Percentiles rank a stretch among this genome's conserved stretches.
Conservation (phyloP, 2,888 invertebrate species). For the Neoscelio sp. region DNA sequence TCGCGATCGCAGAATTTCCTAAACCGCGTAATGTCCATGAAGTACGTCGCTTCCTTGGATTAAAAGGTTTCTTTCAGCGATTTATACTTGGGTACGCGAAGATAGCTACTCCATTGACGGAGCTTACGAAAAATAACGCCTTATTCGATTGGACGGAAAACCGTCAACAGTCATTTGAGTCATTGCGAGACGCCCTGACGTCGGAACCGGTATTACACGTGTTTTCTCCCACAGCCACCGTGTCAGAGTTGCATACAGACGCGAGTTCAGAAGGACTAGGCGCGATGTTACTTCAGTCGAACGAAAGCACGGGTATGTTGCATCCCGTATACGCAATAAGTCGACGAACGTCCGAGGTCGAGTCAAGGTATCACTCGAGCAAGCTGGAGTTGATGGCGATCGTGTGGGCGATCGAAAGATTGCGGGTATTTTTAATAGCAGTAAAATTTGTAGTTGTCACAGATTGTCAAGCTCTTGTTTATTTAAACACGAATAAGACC, state of each 20-base stretch:
- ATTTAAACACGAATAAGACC: no score
- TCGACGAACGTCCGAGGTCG: no score
- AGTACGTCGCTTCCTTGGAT: conserved; percentile 58
- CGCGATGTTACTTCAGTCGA: background rate
- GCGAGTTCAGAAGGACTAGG: background rate
- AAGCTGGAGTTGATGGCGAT: no score
- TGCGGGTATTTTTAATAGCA: no score
- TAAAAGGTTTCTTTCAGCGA: conserved; percentile 13
- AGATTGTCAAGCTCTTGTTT: no score
- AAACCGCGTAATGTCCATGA: conserved; percentile 52
- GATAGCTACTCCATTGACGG: background rate
- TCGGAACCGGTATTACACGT: background rate
- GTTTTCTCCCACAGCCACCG: background rate
- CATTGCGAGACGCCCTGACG: background rate
- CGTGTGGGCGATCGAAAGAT: no score
- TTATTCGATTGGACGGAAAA: background rate
- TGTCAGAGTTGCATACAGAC: background rate
- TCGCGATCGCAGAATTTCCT: conserved; percentile 19
- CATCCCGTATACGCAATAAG: no score
- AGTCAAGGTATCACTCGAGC: no score
- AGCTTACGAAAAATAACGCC: background rate
- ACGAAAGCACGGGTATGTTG: no score
- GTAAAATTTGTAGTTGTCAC: no score
- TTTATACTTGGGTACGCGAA: background rate
- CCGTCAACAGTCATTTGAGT: background rate